Percentiles rank a stretch among this genome's conserved stretches.
phyloP scores from a whole-genome alignment of 2,888 invertebrate species.

The Dione juno region DNA sequence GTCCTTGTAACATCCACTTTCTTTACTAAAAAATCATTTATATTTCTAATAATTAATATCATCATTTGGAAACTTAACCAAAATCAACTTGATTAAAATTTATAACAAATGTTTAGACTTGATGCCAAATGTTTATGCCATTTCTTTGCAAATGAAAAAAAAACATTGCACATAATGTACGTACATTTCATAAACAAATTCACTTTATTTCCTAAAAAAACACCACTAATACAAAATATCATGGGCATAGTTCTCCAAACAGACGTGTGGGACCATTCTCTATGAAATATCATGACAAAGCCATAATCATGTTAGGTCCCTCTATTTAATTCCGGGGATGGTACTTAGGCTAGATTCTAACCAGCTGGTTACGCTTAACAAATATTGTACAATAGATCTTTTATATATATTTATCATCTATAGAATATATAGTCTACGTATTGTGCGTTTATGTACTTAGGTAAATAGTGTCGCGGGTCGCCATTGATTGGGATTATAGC shows the following conservation, averaged over 20 bases:
- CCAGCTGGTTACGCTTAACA: conserved; percentile 80
- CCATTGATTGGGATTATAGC: conserved; percentile 85
- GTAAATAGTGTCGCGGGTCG: conserved; percentile 44
- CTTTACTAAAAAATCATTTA: conserved; percentile 4
- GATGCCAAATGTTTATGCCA: conserved; percentile 21
- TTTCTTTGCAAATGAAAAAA: background rate
- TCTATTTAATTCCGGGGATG: conserved; percentile 66
- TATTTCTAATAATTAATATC: background rate
- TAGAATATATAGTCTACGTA: conserved; percentile 62
- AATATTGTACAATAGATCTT: conserved; percentile 76
- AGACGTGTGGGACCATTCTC: conserved; percentile 79
- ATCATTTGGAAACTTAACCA: background rate
- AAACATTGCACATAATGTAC: background rate
- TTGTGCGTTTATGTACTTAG: conserved; percentile 57
- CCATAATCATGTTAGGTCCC: conserved; percentile 77
- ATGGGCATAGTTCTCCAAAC: conserved; percentile 66
- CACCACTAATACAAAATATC: conserved; percentile 18
- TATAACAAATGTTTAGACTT: background rate
- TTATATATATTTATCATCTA: conserved; percentile 74
- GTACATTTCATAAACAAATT: too few relatives aligned
- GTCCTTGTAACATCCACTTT: conserved; percentile 22
- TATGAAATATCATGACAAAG: conserved; percentile 75
- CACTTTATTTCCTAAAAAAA: background rate
- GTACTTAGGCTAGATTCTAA: conserved; percentile 69
- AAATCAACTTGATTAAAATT: background rate